A percentile compares a stretch with the other conserved stretches of the same genome.
phyloP scores from a whole-genome alignment of 2,797 vertebrate genomes.

The Sebastes steindachneri region DNA sequence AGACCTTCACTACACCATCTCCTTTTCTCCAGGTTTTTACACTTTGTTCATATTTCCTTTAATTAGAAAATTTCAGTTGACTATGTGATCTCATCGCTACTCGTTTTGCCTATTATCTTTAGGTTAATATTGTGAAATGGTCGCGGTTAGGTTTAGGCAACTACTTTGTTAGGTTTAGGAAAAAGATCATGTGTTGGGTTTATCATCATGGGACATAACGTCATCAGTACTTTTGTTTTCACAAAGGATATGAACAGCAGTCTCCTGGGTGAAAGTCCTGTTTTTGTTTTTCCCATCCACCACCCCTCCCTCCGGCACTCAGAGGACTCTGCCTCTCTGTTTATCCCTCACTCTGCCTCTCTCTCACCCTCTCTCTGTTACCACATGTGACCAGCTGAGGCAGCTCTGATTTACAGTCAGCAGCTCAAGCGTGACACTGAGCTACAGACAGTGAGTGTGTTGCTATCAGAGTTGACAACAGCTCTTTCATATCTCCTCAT shows the following conservation, averaged over 20 bases:
- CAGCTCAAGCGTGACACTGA: constrained; percentile 18
- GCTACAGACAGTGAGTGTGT: constrained; percentile 10
- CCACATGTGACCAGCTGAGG: no score
- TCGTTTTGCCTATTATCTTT: no score
- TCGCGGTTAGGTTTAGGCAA: fast-evolving
- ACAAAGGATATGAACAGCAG: no score
- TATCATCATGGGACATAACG: no score
- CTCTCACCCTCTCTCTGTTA: no score
- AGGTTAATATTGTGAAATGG: no score
- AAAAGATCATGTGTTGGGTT: no score
- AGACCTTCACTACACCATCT: neutral
- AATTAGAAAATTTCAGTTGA: neutral
- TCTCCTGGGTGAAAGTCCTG: no score
- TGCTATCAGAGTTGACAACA: constrained; percentile 7
- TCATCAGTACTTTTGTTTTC: neutral
- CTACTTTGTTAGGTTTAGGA: no score
- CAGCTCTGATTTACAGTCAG: no score
- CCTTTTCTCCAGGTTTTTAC: neutral
- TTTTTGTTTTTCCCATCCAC: neutral
- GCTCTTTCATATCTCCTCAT: neutral
- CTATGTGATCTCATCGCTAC: neutral
- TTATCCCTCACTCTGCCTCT: neutral
- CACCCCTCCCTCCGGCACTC: no score
- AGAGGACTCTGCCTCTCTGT: neutral
- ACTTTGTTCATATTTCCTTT: neutral